These are phyloP conservation scores for Drosophila lutescens DNA, from an alignment of 2,888 invertebrate species.

Conservation along the genomic window DNA sequence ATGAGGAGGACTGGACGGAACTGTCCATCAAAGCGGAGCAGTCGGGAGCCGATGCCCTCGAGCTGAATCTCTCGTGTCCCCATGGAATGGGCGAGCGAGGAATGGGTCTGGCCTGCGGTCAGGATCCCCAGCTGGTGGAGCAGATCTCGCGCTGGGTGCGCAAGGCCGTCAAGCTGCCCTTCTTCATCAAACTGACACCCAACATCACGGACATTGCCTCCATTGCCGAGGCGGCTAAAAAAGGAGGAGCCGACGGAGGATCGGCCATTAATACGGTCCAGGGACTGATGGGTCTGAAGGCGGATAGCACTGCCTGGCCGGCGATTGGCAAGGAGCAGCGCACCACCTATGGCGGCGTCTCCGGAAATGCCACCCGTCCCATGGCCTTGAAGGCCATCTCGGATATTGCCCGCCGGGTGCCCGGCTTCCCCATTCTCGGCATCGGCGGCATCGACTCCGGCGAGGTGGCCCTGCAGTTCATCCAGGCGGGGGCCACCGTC, in stretches of 20 bases:
- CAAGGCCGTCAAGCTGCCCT: slow-evolving; percentile 93
- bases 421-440: slow-evolving; percentile 96
- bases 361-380: slow-evolving; percentile 97
- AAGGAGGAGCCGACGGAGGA: slow-evolving; percentile 96
- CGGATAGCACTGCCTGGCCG: slow-evolving; percentile 96
- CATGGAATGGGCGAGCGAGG: slow-evolving; percentile 99
- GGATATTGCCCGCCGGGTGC: slow-evolving; percentile 92
- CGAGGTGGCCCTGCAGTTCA: slow-evolving; percentile 96
- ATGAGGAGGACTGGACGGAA: slow-evolving; percentile 94
- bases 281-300: slow-evolving; percentile 94
- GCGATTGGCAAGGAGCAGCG: slow-evolving; percentile 90
- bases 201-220: slow-evolving; percentile 97
- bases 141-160: slow-evolving; percentile 97
- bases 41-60: slow-evolving; percentile 96
- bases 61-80: slow-evolving; percentile 98
- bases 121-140: slow-evolving; percentile 94
- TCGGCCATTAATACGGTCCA: slow-evolving; percentile 99
- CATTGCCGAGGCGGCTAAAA: slow-evolving; percentile 95
- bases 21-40: slow-evolving; percentile 91
- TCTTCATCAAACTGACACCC: slow-evolving; percentile 98
- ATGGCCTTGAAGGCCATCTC: slow-evolving; percentile 96
- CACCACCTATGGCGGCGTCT: slow-evolving; percentile 97
- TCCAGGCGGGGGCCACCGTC: slow-evolving; percentile 96
- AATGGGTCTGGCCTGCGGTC: slow-evolving; percentile 99
- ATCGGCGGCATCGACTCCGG: slow-evolving; percentile 99